Percentiles rank a stretch among this genome's conserved stretches.
phyloP scores from a whole-genome alignment of 2,113 vertebrate genomes.

The Argyrosomus japonicus region DNA sequence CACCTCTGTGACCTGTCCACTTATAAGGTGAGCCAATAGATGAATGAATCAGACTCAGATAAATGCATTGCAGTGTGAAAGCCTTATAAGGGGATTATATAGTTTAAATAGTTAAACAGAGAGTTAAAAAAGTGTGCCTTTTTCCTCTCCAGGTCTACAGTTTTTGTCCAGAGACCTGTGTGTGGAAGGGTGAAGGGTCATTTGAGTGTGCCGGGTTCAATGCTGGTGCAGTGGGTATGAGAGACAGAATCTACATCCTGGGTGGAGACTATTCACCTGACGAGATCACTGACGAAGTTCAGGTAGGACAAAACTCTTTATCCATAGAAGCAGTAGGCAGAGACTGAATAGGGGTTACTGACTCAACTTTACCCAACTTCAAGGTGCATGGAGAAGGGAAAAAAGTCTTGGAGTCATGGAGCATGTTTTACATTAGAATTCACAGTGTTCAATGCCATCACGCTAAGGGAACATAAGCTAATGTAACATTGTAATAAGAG shows the following conservation, averaged over 20 bases:
- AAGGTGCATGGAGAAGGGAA: too few species aligned
- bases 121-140: not conserved
- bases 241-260: slow-evolving; percentile 95
- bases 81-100: not conserved
- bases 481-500: too few species aligned
- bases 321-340: not conserved
- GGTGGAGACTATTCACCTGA: slow-evolving; percentile 98
- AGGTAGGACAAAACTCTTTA: slow-evolving; percentile 60
- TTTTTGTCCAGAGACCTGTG: slow-evolving; percentile 94
- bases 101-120: not conserved
- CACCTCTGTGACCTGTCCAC: slow-evolving; percentile 98
- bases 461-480: too few species aligned
- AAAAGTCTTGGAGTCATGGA: too few species aligned
- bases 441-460: too few species aligned
- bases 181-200: slow-evolving; percentile 96
- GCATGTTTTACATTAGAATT: too few species aligned
- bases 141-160: slow-evolving; percentile 87
- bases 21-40: slow-evolving; percentile 85
- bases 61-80: not conserved
- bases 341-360: too few species aligned
- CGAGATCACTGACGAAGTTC: slow-evolving; percentile 96
- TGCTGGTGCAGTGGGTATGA: slow-evolving; percentile 92
- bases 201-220: slow-evolving; percentile 99
- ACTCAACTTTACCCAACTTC: too few species aligned
- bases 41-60: slow-evolving; percentile 7